These are phyloP conservation scores for Leucosticte australis DNA, from an alignment of 2,113 vertebrate species.

Conservation along the genomic window DNA sequence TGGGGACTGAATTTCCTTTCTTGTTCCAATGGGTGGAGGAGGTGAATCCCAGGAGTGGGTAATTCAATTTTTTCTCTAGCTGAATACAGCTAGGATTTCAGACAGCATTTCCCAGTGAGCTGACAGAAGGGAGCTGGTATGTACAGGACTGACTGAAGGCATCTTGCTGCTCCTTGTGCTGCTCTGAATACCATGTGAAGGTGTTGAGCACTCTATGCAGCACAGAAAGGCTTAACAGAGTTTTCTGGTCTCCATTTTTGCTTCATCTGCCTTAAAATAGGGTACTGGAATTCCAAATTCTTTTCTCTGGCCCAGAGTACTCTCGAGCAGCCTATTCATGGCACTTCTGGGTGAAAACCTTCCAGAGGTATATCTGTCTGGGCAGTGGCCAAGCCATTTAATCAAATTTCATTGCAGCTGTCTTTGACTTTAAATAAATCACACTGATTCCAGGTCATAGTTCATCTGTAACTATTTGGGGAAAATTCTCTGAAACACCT, in stretches of 20 bases:
- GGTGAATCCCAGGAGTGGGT: background rate
- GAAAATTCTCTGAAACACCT: background rate
- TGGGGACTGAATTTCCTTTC: background rate
- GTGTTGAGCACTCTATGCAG: fast-evolving
- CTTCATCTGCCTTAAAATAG: background rate
- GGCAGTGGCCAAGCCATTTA: background rate
- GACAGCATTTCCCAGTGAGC: background rate
- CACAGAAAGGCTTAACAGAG: background rate
- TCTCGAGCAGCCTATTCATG: background rate
- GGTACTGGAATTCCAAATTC: background rate
- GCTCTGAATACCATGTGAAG: background rate
- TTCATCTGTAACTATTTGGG: background rate
- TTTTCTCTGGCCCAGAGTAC: background rate
- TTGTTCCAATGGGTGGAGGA: background rate
- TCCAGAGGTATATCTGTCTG: background rate
- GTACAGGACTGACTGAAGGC: background rate
- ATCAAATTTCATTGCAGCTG: background rate
- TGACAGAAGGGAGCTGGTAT: background rate
- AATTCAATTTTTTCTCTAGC: background rate
- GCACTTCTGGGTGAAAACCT: background rate
- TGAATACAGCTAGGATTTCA: background rate
- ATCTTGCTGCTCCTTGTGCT: background rate
- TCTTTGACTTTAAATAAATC: background rate
- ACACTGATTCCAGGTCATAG: background rate
- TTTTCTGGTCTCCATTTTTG: background rate